Evolutionary conservation across 2,888 invertebrate genomes (phyloP).

Genomic region (Plebejus argus): DNA sequence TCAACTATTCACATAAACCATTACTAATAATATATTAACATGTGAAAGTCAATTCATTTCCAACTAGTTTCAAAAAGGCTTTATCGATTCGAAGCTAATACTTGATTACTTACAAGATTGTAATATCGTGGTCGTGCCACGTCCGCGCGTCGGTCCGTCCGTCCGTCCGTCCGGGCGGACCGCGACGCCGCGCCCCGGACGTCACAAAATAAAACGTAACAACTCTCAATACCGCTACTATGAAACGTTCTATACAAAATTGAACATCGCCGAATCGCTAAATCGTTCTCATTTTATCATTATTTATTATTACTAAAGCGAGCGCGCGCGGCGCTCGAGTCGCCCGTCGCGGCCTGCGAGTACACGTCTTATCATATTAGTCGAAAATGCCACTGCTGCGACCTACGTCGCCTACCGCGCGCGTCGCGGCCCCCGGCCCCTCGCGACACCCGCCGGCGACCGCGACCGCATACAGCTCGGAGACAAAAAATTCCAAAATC

Average conservation of each 20-base stretch:
- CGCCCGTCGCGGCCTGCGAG: slow-evolving; percentile 69
- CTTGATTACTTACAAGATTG: slow-evolving; percentile 80
- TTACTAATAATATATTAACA: slow-evolving; percentile 72
- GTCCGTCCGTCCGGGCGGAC: slow-evolving; percentile 39
- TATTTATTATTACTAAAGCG: slow-evolving; percentile 62
- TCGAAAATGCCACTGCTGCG: slow-evolving; percentile 79
- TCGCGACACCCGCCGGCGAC: slow-evolving; percentile 39
- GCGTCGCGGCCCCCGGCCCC: slow-evolving; percentile 39
- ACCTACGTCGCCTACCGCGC: slow-evolving; percentile 70
- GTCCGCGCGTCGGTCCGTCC: slow-evolving; percentile 39
- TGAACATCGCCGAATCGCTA: slow-evolving; percentile 79
- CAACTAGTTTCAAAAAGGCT: slow-evolving; percentile 77
- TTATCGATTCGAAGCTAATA: slow-evolving; percentile 81
- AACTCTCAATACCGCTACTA: slow-evolving; percentile 77
- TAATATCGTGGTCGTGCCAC: slow-evolving; percentile 69
- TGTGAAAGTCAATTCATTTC: slow-evolving; percentile 75
- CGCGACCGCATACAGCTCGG: slow-evolving; percentile 65
- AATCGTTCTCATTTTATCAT: slow-evolving; percentile 62
- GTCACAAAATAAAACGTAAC: slow-evolving; percentile 74
- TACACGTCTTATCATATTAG: slow-evolving; percentile 75
- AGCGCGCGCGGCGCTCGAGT: slow-evolving; percentile 59
- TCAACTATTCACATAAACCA: slow-evolving; percentile 73
- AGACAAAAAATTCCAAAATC: slow-evolving; percentile 76
- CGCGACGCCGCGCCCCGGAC: slow-evolving; percentile 53
- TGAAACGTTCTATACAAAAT: slow-evolving; percentile 80